Conservation (phyloP, 2,797 vertebrate genomes). For the Remorina albescens region DNA sequence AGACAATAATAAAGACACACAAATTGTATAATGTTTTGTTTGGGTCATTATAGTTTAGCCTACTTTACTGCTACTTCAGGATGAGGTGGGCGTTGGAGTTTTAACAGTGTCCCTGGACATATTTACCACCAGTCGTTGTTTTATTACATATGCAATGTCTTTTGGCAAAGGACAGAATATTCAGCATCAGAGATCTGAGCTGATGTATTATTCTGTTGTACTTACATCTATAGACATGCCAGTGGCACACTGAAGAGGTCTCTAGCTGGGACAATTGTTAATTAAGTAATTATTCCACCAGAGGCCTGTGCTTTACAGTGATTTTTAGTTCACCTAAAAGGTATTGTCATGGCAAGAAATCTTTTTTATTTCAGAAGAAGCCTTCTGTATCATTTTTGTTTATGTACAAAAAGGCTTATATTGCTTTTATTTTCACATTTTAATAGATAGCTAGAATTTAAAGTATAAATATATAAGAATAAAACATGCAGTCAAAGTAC, state of each 20-base stretch:
- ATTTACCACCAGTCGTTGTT: not conserved
- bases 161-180: not conserved
- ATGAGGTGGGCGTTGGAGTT: too few relatives aligned
- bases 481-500: not conserved
- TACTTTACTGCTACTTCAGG: not conserved
- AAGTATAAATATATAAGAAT: too few relatives aligned
- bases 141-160: not conserved
- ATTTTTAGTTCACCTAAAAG: constrained; percentile 33
- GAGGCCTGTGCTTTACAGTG: constrained; percentile 44
- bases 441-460: too few relatives aligned
- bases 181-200: not conserved
- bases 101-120: not conserved
- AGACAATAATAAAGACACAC: not conserved
- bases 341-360: not conserved
- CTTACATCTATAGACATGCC: constrained; percentile 13
- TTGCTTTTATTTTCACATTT: too few relatives aligned
- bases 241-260: constrained; percentile 17
- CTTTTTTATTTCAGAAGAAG: too few relatives aligned
- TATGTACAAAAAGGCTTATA: too few relatives aligned
- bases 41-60: not conserved
- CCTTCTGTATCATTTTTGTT: too few relatives aligned
- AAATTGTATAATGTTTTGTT: fast-evolving
- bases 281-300: constrained; percentile 60
- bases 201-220: constrained; percentile 19
- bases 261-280: constrained; percentile 55